A percentile compares a stretch with the other conserved stretches of the same genome.
phyloP scores from a whole-genome alignment of 2,888 invertebrate species.

The Euplagia quadripunctaria region DNA sequence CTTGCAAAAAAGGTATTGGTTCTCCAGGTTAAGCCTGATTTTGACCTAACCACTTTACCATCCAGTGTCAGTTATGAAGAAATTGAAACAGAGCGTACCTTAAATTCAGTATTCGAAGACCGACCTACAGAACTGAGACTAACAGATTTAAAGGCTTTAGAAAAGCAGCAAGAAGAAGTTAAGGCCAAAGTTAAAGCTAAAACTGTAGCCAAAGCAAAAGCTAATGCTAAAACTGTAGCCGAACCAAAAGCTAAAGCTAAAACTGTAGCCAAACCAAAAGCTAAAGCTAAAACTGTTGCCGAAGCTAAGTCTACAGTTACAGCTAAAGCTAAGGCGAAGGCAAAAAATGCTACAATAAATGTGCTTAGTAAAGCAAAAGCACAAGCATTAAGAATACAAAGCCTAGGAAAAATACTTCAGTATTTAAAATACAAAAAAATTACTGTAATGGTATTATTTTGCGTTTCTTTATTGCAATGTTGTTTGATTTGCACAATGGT shows the following conservation, averaged over 20 bases:
- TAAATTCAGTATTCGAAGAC: not conserved
- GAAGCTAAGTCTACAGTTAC: not conserved
- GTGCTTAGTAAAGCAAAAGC: not conserved
- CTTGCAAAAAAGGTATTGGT: not conserved
- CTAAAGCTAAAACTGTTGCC: not conserved
- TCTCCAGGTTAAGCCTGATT: not conserved
- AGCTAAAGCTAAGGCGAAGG: not conserved
- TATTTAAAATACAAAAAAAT: conserved; percentile 7
- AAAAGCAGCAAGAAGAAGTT: not conserved
- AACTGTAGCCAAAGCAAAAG: not conserved
- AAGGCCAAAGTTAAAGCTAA: not conserved
- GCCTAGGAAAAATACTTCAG: not conserved
- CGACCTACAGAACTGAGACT: not conserved
- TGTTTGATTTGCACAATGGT: conserved; percentile 68
- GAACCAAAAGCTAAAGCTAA: not conserved
- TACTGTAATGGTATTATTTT: conserved; percentile 41
- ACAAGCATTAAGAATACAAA: not conserved
- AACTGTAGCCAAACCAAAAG: not conserved
- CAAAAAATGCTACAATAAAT: not conserved
- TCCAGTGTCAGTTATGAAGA: not conserved
- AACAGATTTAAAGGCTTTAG: not conserved
- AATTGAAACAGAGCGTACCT: not conserved
- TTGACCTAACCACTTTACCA: not conserved
- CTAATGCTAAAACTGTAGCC: not conserved
- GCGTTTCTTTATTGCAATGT: conserved; percentile 67